A percentile compares a stretch with the other conserved stretches of the same genome.
Conservation (phyloP, 2,113 vertebrate genomes). For the Recurvirostra avosetta region DNA sequence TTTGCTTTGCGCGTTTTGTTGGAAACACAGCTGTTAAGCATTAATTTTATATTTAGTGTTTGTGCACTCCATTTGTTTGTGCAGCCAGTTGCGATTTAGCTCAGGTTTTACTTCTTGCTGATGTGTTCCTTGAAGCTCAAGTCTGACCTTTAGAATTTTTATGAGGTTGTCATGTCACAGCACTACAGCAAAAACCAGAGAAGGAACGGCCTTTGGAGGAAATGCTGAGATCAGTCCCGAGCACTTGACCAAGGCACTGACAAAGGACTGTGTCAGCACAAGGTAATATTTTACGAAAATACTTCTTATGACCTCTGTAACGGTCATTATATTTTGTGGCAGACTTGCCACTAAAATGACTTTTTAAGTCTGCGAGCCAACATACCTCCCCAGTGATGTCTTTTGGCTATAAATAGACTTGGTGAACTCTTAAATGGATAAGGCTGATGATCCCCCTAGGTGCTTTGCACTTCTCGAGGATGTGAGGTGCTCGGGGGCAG, state of each 20-base stretch:
- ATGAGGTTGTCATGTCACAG: background rate
- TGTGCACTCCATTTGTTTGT: background rate
- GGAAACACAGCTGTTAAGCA: background rate
- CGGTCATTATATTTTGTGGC: background rate
- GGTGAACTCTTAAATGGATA: background rate
- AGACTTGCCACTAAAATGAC: background rate
- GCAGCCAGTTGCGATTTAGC: background rate
- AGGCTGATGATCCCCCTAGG: background rate
- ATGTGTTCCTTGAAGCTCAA: background rate
- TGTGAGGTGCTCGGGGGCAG: background rate
- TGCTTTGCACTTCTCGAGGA: background rate
- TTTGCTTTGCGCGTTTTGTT: background rate
- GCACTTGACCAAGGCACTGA: background rate
- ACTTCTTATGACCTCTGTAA: background rate
- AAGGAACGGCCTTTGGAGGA: background rate
- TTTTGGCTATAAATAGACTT: background rate
- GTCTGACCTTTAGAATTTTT: conserved; percentile 30
- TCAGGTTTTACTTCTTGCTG: background rate
- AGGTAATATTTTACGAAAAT: background rate
- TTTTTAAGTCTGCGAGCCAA: background rate
- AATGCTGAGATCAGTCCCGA: background rate
- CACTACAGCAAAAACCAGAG: background rate
- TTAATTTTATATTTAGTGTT: background rate
- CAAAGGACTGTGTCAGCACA: background rate
- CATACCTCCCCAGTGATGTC: background rate